These are phyloP conservation scores for Aphis gossypii DNA, from an alignment of 1,140 invertebrate species.

Conservation along the genomic window DNA sequence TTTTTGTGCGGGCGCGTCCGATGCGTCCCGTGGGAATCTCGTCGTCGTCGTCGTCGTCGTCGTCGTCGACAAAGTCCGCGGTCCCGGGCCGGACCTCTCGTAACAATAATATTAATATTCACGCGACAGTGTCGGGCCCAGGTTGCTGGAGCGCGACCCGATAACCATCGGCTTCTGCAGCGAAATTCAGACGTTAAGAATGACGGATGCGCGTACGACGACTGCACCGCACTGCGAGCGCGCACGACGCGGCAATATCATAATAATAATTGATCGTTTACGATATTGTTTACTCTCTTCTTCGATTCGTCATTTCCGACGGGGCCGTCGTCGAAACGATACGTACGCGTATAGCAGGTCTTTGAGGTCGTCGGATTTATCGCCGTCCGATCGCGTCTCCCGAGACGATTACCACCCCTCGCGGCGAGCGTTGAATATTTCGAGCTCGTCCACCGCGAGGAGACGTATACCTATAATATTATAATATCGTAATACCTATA, in stretches of 20 bases:
- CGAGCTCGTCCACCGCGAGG: no score
- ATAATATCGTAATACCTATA: no score
- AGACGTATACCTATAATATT: no score
- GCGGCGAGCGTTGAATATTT: not conserved
- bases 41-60: not conserved
- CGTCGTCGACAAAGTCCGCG: not conserved
- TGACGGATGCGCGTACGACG: constrained; percentile 47
- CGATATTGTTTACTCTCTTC: constrained; percentile 11
- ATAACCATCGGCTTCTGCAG: constrained; percentile 42
- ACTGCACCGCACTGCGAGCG: not conserved
- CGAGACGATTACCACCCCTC: not conserved
- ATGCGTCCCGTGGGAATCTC: constrained; percentile 28
- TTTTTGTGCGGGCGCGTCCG: not conserved
- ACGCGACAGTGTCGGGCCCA: no score
- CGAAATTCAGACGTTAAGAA: constrained; percentile 53
- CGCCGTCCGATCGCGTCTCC: constrained; percentile 21
- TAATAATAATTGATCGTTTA: not conserved
- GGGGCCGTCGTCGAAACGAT: not conserved
- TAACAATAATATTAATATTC: not conserved
- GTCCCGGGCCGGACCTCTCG: not conserved
- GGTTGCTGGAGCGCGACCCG: not conserved
- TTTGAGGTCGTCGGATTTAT: not conserved
- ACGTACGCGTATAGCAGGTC: not conserved
- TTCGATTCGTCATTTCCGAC: constrained; percentile 33
- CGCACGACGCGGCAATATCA: not conserved